phyloP scores from a whole-genome alignment of 2,888 invertebrate species.

The Dryobota labecula region DNA sequence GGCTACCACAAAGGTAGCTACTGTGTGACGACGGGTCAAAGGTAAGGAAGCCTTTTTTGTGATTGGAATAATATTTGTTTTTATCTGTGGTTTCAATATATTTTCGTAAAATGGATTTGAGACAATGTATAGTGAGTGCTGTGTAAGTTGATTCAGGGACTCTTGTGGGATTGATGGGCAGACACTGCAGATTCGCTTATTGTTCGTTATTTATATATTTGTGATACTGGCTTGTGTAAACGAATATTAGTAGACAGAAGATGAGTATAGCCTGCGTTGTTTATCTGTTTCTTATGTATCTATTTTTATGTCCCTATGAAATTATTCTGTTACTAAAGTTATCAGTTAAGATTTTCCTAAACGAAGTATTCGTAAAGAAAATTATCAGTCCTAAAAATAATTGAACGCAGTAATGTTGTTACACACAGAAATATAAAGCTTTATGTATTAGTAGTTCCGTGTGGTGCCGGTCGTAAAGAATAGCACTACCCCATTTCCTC shows the following conservation, averaged over 20 bases:
- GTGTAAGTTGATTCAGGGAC: not conserved
- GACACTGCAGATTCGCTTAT: not conserved
- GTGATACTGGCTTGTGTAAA: not conserved
- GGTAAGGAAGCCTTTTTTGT: constrained; percentile 39
- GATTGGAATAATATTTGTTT: constrained; percentile 33
- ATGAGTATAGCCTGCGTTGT: not conserved
- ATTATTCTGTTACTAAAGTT: not conserved
- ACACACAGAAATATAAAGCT: not conserved
- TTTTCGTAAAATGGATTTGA: constrained; percentile 2
- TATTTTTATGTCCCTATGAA: not conserved
- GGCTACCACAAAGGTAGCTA: constrained; percentile 12
- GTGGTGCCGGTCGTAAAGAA: too few relatives aligned
- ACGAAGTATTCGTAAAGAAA: not conserved
- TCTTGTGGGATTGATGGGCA: not conserved
- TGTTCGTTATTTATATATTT: not conserved
- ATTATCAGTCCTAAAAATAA: not conserved
- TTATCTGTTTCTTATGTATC: not conserved
- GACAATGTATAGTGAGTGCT: not conserved
- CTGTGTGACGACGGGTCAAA: constrained; percentile 12
- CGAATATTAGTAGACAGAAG: not conserved
- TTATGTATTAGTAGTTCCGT: not conserved
- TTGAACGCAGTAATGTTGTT: not conserved
- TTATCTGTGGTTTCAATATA: constrained; percentile 21
- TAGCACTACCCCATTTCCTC: too few relatives aligned
- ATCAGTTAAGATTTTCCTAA: not conserved